Evolutionary conservation across 2,113 vertebrate species (phyloP).

Genomic region (Dendrocopos noguchii): DNA sequence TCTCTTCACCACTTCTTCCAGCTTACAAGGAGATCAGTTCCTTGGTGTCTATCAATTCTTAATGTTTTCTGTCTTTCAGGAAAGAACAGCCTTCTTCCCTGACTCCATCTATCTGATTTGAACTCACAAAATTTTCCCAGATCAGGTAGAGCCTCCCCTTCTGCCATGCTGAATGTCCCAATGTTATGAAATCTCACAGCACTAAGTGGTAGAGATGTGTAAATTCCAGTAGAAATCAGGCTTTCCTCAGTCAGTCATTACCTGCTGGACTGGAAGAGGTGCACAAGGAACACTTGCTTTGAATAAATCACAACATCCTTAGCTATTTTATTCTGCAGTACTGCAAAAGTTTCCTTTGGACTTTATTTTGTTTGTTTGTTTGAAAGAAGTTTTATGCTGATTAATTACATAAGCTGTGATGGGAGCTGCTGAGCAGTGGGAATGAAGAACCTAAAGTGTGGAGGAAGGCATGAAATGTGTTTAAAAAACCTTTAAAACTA

Average conservation of each 20-base stretch:
- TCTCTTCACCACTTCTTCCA: not conserved
- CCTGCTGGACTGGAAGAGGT: not conserved
- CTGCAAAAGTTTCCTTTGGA: not conserved
- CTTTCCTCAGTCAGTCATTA: not conserved
- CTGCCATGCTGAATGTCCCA: not conserved
- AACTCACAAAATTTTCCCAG: not conserved
- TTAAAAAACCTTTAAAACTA: not conserved
- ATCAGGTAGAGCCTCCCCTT: not conserved
- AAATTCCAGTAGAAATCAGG: not conserved
- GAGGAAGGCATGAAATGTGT: constrained; percentile 41
- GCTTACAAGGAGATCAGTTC: not conserved
- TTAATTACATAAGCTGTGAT: constrained; percentile 58
- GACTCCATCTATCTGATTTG: not conserved
- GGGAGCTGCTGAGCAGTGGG: not conserved
- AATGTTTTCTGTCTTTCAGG: not conserved
- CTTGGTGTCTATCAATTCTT: not conserved
- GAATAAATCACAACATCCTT: not conserved
- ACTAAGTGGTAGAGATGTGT: not conserved
- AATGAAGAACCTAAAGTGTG: constrained; percentile 34
- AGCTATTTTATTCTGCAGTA: not conserved
- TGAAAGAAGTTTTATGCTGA: constrained; percentile 1
- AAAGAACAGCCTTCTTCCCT: not conserved
- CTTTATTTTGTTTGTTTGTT: not conserved
- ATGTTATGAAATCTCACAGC: not conserved
- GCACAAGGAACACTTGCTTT: not conserved